Evolutionary conservation across 2,888 invertebrate species (phyloP).

Genomic region (Ophion slaviceki): DNA sequence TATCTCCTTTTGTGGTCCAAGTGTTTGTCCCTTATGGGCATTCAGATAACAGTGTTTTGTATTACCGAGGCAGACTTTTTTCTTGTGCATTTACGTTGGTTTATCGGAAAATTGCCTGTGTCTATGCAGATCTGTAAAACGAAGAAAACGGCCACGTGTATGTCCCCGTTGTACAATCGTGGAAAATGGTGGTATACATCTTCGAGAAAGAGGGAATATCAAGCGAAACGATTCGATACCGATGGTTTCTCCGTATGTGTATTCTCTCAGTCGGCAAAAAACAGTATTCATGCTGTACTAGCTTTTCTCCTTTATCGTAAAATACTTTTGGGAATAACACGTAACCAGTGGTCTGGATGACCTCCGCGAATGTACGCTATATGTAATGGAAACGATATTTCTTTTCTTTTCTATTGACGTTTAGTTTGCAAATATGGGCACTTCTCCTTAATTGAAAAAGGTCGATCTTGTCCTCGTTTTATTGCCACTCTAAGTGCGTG

Average conservation of each 20-base stretch:
- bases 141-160: conserved; percentile 45
- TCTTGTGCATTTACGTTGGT: conserved; percentile 21
- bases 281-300: conserved; percentile 54
- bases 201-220: conserved; percentile 45
- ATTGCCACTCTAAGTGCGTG: not conserved
- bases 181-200: conserved; percentile 38
- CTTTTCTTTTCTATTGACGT: conserved; percentile 1
- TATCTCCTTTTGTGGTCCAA: not conserved
- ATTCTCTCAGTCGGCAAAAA: conserved; percentile 50
- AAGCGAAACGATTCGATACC: conserved; percentile 57
- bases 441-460: conserved; percentile 34
- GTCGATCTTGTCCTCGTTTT: not conserved
- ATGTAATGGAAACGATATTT: conserved; percentile 17
- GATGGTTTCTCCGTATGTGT: conserved; percentile 40
- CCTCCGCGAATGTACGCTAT: conserved; percentile 40
- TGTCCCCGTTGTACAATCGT: conserved; percentile 41
- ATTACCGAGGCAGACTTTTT: conserved; percentile 17
- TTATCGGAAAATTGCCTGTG: conserved; percentile 11
- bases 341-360: conserved; percentile 47
- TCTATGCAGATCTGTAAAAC: conserved; percentile 16
- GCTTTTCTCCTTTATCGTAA: conserved; percentile 62
- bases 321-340: conserved; percentile 63
- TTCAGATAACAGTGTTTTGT: conserved; percentile 3
- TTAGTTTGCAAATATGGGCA: conserved; percentile 8
- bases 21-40: not conserved